Conservation (phyloP, 2,888 invertebrate species). For the Allophyes oxyacanthae region DNA sequence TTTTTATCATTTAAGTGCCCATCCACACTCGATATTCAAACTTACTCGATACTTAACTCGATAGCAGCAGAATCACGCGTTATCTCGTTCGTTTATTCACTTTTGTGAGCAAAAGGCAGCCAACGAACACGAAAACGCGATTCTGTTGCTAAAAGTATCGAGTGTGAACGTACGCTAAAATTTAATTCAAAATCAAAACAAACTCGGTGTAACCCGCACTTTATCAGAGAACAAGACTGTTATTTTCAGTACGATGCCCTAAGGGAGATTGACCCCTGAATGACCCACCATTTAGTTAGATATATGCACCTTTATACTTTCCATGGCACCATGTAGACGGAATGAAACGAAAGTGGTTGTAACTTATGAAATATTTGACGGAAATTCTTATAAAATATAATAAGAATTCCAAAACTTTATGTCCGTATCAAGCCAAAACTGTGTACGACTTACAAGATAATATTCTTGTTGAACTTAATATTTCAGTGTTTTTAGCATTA, state of each 20-base stretch:
- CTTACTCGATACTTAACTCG: too few relatives aligned
- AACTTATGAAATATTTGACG: constrained; percentile 42
- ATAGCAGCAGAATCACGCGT: too few relatives aligned
- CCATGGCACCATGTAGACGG: constrained; percentile 39
- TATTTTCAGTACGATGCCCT: constrained; percentile 72
- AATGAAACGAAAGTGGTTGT: constrained; percentile 44
- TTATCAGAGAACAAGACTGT: constrained; percentile 68
- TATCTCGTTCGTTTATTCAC: too few relatives aligned
- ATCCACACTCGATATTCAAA: too few relatives aligned
- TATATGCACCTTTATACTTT: constrained; percentile 56
- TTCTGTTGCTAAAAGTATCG: too few relatives aligned
- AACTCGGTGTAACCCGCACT: constrained; percentile 54
- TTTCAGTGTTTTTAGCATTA: too few relatives aligned
- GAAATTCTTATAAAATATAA: constrained; percentile 1
- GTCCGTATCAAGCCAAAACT: neutral
- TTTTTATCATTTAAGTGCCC: too few relatives aligned
- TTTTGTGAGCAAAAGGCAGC: too few relatives aligned
- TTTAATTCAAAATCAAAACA: constrained; percentile 15
- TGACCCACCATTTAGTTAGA: constrained; percentile 68
- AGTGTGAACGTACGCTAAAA: too few relatives aligned
- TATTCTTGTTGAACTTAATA: neutral
- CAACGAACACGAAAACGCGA: too few relatives aligned
- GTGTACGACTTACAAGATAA: constrained; percentile 3
- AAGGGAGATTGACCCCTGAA: constrained; percentile 73
- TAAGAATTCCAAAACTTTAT: constrained; percentile 2